Conservation (phyloP, 2,113 vertebrate genomes). For the Nesogale talazaci region DNA sequence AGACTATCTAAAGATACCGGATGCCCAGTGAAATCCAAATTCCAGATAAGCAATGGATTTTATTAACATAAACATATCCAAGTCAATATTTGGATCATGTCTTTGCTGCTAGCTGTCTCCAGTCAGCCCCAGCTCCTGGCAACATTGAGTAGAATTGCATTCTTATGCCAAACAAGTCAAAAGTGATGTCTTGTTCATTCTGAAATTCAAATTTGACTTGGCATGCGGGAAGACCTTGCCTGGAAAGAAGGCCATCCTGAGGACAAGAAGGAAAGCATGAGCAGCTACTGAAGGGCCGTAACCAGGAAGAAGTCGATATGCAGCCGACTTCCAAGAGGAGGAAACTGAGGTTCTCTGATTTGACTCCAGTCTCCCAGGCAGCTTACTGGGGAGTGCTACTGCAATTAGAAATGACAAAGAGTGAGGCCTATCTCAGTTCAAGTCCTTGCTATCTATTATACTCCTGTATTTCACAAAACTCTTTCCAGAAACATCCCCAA, state of each 20-base stretch:
- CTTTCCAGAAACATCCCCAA: conserved; percentile 7
- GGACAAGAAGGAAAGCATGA: neutral
- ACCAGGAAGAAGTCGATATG: neutral
- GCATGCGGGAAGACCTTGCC: neutral
- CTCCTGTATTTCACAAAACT: neutral
- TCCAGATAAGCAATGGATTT: conserved; percentile 24
- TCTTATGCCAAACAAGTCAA: neutral
- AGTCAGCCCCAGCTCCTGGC: neutral
- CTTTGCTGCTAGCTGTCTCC: neutral
- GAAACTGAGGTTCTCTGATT: neutral
- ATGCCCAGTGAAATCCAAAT: conserved; percentile 44
- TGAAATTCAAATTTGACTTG: conserved; percentile 20
- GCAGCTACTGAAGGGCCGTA: neutral
- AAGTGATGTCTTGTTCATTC: neutral
- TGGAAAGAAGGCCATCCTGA: neutral
- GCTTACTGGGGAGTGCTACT: neutral
- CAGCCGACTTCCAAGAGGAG: neutral
- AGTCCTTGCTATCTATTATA: neutral
- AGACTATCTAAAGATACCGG: conserved; percentile 30
- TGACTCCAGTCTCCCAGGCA: neutral
- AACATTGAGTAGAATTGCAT: neutral
- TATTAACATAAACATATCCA: neutral
- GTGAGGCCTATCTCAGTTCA: neutral
- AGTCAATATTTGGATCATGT: neutral
- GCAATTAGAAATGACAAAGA: neutral